Evolutionary conservation across 2,888 invertebrate species (phyloP), one percentile per base, ranked within the genome.

Genomic region (Spisula solida): DNA sequence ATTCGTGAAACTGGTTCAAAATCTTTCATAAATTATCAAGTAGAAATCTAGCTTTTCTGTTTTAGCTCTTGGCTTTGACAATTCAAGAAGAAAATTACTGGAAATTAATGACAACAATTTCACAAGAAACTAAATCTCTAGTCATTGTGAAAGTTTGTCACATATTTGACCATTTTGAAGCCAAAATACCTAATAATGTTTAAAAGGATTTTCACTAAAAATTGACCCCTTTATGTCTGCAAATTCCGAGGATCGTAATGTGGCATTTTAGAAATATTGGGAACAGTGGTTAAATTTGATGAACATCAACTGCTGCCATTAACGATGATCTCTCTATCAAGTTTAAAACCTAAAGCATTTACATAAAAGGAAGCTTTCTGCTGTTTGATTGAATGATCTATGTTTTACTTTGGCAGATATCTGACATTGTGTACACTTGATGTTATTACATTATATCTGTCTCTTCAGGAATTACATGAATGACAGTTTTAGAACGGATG

Each of bases 401-500:
- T 75, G 29, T 34, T 75, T 75, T 31, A 1, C 16, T 48, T 12
- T 16, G 2, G n/a, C 20, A 16, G n/a, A 16, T 29, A 20, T 20
- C 1, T 34, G 29, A 25, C 60, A 34, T 5, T 41, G 16, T 25
- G 29, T 47, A 2, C 20, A 34, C 4, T 2, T 41, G 14, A 16
- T 16, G 41, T n/a, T n/a, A 0, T 34, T n/a, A 34, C 20, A 34
- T 10, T 20, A 16, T 56, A 55, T 51, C 47, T 60, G 31, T 70
- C 47, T 55, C 70, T 55, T 25, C 95, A 98, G 98, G 98, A 99
- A 99, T 97, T 99, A 99, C 97, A 99, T 99, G 99, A 99, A 99
- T 96, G 99, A 99, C 97, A 98, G 99, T 0, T 97, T 99, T 81
- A 97, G 99, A 56, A 99, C 99, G 0, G 99, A 99, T 97, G 99